phyloP scores from a whole-genome alignment of 2,797 vertebrate genomes.

The Xiphophorus birchmanni region DNA sequence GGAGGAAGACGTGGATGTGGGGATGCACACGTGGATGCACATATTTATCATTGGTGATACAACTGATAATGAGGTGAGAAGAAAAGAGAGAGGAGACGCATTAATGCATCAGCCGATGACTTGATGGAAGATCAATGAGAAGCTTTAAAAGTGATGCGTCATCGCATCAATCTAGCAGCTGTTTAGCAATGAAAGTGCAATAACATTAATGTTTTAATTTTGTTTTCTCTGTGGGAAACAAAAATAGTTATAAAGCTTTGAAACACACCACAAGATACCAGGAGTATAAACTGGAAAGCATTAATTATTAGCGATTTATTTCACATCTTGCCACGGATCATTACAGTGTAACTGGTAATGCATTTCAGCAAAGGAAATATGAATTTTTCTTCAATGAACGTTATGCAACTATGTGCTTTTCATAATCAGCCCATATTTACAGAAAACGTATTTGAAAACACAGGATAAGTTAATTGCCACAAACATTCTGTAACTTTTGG shows the following conservation, averaged over 20 bases:
- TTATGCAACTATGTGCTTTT: not conserved
- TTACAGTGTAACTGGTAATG: not conserved
- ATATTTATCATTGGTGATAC: constrained; percentile 42
- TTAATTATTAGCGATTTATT: not conserved
- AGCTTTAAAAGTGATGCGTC: constrained; percentile 23
- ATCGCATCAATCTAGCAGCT: constrained; percentile 5
- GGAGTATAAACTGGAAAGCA: not conserved
- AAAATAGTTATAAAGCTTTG: not conserved
- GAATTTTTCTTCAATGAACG: not conserved
- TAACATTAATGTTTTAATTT: not conserved
- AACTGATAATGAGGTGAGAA: constrained; percentile 53
- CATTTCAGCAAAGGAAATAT: not conserved
- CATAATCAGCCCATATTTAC: not conserved
- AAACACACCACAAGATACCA: not conserved
- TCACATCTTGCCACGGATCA: not conserved
- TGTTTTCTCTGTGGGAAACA: not conserved
- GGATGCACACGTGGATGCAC: constrained; percentile 21
- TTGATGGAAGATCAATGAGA: constrained; percentile 48
- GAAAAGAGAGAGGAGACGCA: constrained; percentile 31
- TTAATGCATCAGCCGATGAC: constrained; percentile 42
- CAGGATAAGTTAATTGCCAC: not conserved
- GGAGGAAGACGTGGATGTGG: constrained; percentile 2
- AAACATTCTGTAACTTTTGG: not conserved
- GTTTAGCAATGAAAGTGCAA: constrained; percentile 9
- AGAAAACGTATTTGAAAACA: not conserved